These are phyloP conservation scores for Lamprologus lemairii DNA, from an alignment of 2,113 vertebrate genomes.

Conservation along the genomic window DNA sequence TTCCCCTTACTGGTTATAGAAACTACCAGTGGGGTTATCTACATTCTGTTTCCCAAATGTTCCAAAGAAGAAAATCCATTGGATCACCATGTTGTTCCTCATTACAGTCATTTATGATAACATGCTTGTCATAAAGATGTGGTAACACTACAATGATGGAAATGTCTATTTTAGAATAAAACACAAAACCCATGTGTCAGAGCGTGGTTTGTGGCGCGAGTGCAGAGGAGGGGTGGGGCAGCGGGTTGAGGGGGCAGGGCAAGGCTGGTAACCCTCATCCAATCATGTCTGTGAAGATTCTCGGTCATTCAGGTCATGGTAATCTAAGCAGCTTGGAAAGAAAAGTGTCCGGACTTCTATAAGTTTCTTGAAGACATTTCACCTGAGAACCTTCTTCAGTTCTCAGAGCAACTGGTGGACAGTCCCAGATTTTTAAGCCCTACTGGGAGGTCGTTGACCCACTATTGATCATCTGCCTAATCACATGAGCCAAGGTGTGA, in stretches of 20 bases:
- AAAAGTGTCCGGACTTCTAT: accelerated
- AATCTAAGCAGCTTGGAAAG: background rate
- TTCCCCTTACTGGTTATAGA: background rate
- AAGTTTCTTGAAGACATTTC: background rate
- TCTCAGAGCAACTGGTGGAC: background rate
- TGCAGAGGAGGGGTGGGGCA: background rate
- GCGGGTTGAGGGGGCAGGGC: background rate
- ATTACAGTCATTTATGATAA: background rate
- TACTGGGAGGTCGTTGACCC: background rate
- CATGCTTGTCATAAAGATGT: background rate
- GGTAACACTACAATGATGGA: background rate
- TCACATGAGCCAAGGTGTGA: background rate
- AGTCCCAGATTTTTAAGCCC: background rate
- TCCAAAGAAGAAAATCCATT: background rate
- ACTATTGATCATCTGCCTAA: background rate
- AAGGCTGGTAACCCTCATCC: background rate
- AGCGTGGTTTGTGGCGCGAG: accelerated
- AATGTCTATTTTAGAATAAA: background rate
- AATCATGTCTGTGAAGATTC: background rate
- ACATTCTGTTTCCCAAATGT: accelerated
- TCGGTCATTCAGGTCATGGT: accelerated
- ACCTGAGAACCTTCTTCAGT: background rate
- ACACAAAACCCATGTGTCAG: background rate
- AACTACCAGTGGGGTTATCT: background rate
- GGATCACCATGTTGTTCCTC: background rate